These are phyloP conservation scores for Drosophila chauvacae DNA, from an alignment of 1,140 invertebrate species.

Conservation along the genomic window DNA sequence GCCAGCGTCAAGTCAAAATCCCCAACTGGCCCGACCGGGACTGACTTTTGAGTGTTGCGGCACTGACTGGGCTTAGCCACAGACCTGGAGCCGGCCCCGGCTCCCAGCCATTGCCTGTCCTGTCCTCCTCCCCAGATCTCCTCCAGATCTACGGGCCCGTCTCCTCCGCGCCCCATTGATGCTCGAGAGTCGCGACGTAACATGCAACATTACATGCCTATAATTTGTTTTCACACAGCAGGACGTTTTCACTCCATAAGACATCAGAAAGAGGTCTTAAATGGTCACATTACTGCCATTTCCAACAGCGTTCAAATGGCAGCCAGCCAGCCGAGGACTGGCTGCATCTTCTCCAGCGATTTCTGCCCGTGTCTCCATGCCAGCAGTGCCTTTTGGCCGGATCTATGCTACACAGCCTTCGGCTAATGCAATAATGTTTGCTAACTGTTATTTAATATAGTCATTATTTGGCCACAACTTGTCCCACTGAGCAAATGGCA, in stretches of 20 bases:
- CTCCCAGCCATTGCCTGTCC: constrained; percentile 27
- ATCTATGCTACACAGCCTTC: constrained; percentile 52
- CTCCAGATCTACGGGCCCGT: constrained; percentile 1
- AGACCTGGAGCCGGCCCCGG: constrained; percentile 33
- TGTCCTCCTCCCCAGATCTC: constrained; percentile 10
- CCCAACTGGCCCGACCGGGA: constrained; percentile 64
- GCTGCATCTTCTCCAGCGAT: constrained; percentile 36
- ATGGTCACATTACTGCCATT: constrained; percentile 84
- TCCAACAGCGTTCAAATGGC: constrained; percentile 81
- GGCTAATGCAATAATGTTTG: constrained; percentile 61
- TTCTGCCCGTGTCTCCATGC: constrained; percentile 16
- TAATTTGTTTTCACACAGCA: constrained; percentile 84
- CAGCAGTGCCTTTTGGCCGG: constrained; percentile 38
- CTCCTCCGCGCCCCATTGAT: constrained; percentile 35
- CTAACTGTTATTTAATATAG: constrained; percentile 70
- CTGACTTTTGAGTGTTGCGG: constrained; percentile 67
- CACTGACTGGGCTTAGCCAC: constrained; percentile 57
- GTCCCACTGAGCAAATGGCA: constrained; percentile 54
- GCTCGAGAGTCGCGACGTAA: constrained; percentile 67
- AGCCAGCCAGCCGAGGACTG: constrained; percentile 44
- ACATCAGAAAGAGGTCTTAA: constrained; percentile 84
- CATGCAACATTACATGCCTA: constrained; percentile 84
- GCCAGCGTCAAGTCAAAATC: constrained; percentile 67
- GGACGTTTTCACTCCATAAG: constrained; percentile 84
- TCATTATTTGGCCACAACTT: constrained; percentile 67